phyloP scores from a whole-genome alignment of 2,113 vertebrate species.

The Merops nubicus region DNA sequence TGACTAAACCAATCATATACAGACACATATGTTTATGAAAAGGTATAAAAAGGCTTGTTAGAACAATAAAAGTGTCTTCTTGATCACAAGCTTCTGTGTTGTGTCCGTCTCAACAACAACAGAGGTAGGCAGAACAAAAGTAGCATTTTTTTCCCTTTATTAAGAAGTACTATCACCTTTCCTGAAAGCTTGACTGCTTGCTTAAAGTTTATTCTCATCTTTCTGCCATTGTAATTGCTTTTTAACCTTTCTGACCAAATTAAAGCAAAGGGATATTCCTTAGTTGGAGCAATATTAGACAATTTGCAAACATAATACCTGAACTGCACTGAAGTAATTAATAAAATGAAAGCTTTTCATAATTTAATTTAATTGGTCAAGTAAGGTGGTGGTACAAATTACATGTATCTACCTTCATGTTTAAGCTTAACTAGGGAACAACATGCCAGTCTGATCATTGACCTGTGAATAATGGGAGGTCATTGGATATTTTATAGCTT shows the following conservation, averaged over 20 bases:
- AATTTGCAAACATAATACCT: background rate
- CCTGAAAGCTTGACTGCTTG: background rate
- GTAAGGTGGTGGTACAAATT: background rate
- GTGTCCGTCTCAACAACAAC: no score
- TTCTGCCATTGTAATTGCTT: background rate
- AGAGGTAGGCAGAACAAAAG: no score
- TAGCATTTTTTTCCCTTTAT: rapidly evolving
- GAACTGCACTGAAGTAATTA: background rate
- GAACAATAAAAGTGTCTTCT: no score
- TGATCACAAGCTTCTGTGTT: no score
- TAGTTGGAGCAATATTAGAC: background rate
- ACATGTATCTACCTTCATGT: background rate
- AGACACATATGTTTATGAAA: no score
- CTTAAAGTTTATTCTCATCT: background rate
- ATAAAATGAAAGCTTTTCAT: background rate
- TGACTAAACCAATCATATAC: no score
- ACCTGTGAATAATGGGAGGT: background rate
- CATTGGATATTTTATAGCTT: background rate
- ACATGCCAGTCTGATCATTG: background rate
- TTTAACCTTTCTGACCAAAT: background rate
- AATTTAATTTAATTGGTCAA: background rate
- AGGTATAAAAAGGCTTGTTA: no score
- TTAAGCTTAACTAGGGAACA: background rate
- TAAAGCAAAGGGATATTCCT: background rate
- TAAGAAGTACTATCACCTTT: background rate